A percentile compares a stretch with the other conserved stretches of the same genome.
phyloP scores from a whole-genome alignment of 2,888 invertebrate species.

The Apamea anceps region DNA sequence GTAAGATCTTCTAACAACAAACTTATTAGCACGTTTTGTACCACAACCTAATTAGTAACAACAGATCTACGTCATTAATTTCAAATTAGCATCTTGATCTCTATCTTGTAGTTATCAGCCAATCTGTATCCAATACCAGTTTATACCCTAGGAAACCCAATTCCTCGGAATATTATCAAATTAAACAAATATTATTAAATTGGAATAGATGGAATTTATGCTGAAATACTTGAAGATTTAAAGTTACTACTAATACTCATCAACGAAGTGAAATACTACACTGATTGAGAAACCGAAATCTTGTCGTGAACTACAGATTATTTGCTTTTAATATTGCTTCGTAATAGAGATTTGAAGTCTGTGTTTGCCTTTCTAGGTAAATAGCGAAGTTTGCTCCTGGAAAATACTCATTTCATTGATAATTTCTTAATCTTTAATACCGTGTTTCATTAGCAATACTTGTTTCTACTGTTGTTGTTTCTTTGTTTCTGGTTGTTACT shows the following conservation, averaged over 20 bases:
- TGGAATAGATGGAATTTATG: constrained; percentile 14
- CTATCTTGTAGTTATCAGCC: neutral
- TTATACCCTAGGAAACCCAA: neutral
- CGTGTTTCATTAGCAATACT: neutral
- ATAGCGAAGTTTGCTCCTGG: constrained; percentile 17
- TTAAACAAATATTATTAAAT: constrained; percentile 29
- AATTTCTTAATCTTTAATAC: constrained; percentile 2
- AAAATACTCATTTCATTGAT: constrained; percentile 17
- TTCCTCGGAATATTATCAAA: neutral
- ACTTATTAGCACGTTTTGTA: neutral
- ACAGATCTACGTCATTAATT: constrained; percentile 23
- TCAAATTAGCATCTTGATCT: constrained; percentile 27
- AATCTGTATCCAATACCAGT: constrained; percentile 9
- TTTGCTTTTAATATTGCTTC: constrained; percentile 54
- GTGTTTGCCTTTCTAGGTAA: constrained; percentile 26
- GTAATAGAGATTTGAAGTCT: constrained; percentile 18
- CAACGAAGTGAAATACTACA: constrained; percentile 30
- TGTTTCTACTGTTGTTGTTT: too few species aligned
- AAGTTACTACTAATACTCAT: constrained; percentile 34
- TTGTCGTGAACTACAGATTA: constrained; percentile 28
- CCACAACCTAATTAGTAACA: neutral
- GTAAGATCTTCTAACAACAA: neutral
- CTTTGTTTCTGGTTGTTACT: too few species aligned
- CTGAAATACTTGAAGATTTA: constrained; percentile 23
- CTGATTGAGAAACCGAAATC: constrained; percentile 29